These are phyloP conservation scores for Sphinx pinastri DNA, from an alignment of 2,888 invertebrate species.

Conservation along the genomic window DNA sequence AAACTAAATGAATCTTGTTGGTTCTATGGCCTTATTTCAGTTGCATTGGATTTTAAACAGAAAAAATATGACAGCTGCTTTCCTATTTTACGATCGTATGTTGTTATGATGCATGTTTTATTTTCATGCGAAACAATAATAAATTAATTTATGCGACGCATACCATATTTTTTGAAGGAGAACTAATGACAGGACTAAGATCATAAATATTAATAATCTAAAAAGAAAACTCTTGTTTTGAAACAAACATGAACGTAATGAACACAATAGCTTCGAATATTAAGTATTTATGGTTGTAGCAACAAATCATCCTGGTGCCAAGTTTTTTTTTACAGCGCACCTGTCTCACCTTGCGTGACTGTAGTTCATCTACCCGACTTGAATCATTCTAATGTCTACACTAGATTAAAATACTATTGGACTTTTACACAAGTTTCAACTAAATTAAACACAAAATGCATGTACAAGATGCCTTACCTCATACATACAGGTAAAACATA, in stretches of 20 bases:
- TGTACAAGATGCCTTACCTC: no score
- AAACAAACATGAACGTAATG: neutral
- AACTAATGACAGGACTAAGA: neutral
- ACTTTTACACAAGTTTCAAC: no score
- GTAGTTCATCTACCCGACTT: conserved; percentile 6
- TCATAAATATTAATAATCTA: neutral
- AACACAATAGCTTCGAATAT: neutral
- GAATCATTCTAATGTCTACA: neutral
- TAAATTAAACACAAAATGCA: no score
- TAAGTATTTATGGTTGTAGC: neutral
- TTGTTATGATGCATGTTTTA: no score
- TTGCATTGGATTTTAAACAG: neutral
- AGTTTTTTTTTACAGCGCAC: neutral
- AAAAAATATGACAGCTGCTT: no score
- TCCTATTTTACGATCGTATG: no score
- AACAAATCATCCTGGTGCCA: neutral
- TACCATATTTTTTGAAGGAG: neutral
- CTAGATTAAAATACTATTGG: neutral
- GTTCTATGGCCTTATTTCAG: no score
- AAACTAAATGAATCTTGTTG: no score
- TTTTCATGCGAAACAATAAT: no score
- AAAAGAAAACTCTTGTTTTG: neutral
- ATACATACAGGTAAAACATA: no score
- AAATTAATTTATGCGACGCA: neutral
- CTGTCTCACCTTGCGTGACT: conserved; percentile 2